phyloP scores from a whole-genome alignment of 2,113 vertebrate genomes.

The Hyla sarda region DNA sequence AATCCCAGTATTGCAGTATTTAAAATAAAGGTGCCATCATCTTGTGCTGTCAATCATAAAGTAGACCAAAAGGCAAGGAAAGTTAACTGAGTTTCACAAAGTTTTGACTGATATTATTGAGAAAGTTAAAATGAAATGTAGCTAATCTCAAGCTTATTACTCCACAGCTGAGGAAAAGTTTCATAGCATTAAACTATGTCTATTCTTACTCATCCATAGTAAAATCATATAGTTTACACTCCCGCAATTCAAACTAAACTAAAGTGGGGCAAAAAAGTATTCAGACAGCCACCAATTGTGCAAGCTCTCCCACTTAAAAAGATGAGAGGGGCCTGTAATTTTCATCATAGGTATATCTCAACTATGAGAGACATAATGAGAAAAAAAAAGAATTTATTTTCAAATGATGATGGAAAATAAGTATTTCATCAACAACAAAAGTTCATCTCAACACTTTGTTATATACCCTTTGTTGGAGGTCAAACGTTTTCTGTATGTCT shows the following conservation, averaged over 20 bases:
- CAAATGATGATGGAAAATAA: neutral
- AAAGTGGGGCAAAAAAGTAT: too few species aligned
- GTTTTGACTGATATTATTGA: neutral
- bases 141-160: neutral
- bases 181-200: neutral
- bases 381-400: too few species aligned
- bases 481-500: too few species aligned
- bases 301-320: too few species aligned
- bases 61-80: slow-evolving; percentile 10
- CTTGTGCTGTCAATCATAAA: slow-evolving; percentile 35
- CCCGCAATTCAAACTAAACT: neutral
- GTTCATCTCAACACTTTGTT: too few species aligned
- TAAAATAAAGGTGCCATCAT: neutral
- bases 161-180: neutral
- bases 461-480: too few species aligned
- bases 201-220: too few species aligned
- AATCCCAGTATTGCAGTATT: slow-evolving; percentile 11
- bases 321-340: too few species aligned
- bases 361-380: too few species aligned
- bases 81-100: neutral
- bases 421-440: too few species aligned
- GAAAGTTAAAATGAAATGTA: neutral
- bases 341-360: too few species aligned
- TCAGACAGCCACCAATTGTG: too few species aligned
- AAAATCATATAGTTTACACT: neutral